These are phyloP conservation scores for Brachionus plicatilis DNA, from an alignment of 1,140 invertebrate genomes.

Conservation along the genomic window DNA sequence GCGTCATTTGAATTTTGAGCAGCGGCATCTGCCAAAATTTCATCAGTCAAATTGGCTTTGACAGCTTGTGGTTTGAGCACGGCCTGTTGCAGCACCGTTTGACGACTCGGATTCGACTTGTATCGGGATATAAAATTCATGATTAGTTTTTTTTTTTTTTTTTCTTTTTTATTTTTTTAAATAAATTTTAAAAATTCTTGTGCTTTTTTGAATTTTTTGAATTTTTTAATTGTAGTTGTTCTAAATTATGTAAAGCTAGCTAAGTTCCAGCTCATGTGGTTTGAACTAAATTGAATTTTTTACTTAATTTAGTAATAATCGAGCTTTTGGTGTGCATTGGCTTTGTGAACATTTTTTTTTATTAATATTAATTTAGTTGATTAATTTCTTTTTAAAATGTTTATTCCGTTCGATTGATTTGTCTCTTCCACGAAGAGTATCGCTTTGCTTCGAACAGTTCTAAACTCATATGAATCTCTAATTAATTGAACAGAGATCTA, in stretches of 20 bases:
- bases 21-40: background rate
- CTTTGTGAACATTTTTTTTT: background rate
- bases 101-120: background rate
- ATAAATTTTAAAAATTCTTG: background rate
- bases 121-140: constrained; percentile 33
- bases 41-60: background rate
- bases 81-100: background rate
- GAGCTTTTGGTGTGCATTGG: background rate
- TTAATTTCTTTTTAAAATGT: background rate
- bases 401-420: background rate
- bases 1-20: background rate
- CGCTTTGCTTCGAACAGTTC: background rate
- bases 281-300: constrained; percentile 5
- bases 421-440: background rate
- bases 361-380: background rate
- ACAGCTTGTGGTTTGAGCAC: background rate
- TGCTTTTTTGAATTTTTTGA: constrained; percentile 4
- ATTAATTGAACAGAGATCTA: background rate
- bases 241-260: background rate
- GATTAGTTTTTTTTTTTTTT: background rate
- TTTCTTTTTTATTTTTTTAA: background rate
- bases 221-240: background rate
- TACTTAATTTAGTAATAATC: background rate
- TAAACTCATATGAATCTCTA: background rate
- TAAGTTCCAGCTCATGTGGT: constrained; percentile 11